Evolutionary conservation across 2,797 vertebrate species (phyloP), one percentile per base, ranked within the genome.

Genomic region (Sardinella longiceps): DNA sequence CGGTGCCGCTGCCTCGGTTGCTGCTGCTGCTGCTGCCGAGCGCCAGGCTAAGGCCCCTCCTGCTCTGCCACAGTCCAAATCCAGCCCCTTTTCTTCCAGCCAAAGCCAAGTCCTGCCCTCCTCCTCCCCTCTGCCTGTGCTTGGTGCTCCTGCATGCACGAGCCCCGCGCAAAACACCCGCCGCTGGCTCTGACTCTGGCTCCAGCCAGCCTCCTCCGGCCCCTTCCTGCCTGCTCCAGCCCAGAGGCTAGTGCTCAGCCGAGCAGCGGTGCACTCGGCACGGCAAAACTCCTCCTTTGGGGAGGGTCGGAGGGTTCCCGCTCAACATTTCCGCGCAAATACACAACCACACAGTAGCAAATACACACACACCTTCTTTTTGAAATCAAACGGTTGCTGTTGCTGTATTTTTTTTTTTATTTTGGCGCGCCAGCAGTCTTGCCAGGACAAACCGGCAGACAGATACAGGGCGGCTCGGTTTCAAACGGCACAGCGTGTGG

Each of bases 291-390:
- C 88, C 86, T 77, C 90, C 88, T 91, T 87, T 81, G 85, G 80
- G 37, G 51, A 84, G 90, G 88, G 87, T 90, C 85, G 84, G 80
- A 30, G 85, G 7, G 87, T 93, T 93, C 92, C 93, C 89, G 91
- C 92, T 87, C 90, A 90, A 89, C 84, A 88, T 56, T 88, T 82
- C 90, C 89, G 51, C 51, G 51, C 18, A 23, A 53, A 53, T 33
- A 37, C 66, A 74, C 66, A 74, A 30, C 37, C 66, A 70, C 12
- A 33, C 70, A 77, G 37, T 23, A 6, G 70, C 70, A 77, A 74
- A 77, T 30, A 70, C 70, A 77, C 33, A 77, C 15, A 77, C 70
- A 43, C 33, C 37, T 77, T 37, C 37, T 33, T 23, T 77, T 77
- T 77, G 33, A 43, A 77, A 77, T 77, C 70, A 37, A 37, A 70